phyloP scores from a whole-genome alignment of 2,888 invertebrate species.

The Hypsopygia costalis region DNA sequence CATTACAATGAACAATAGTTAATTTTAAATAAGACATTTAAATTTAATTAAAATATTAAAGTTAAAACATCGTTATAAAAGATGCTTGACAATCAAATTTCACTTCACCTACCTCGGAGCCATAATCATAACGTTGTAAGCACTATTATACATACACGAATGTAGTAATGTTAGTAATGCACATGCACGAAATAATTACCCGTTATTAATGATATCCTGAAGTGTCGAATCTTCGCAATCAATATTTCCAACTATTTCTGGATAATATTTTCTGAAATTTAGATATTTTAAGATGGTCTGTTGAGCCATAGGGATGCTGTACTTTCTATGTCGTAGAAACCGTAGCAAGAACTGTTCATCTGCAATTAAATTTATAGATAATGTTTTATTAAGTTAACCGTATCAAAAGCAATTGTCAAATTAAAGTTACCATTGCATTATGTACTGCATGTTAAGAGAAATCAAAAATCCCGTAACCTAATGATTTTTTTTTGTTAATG shows the following conservation, averaged over 20 bases:
- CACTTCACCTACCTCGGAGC: too few relatives aligned
- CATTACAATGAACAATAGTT: not conserved
- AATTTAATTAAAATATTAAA: not conserved
- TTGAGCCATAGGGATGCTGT: slow-evolving; percentile 89
- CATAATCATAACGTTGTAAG: too few relatives aligned
- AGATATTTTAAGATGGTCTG: slow-evolving; percentile 89
- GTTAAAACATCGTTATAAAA: too few relatives aligned
- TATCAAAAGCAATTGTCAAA: too few relatives aligned
- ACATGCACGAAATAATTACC: slow-evolving; percentile 57
- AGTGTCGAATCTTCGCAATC: slow-evolving; percentile 83
- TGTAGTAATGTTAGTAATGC: not conserved
- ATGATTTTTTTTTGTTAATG: too few relatives aligned
- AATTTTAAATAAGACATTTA: not conserved
- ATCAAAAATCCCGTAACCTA: too few relatives aligned
- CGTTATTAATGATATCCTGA: slow-evolving; percentile 83
- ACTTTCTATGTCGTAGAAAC: slow-evolving; percentile 89
- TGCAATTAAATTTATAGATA: slow-evolving; percentile 40
- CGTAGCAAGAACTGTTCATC: slow-evolving; percentile 87
- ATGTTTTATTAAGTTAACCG: too few relatives aligned
- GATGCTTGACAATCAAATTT: too few relatives aligned
- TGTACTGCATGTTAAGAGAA: too few relatives aligned
- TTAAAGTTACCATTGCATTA: too few relatives aligned
- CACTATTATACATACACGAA: too few relatives aligned
- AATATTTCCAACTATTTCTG: slow-evolving; percentile 81
- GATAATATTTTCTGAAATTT: slow-evolving; percentile 85